Evolutionary conservation across 92 coral and sea anemone species (phyloP).

Genomic region (Pocillopora grandis): DNA sequence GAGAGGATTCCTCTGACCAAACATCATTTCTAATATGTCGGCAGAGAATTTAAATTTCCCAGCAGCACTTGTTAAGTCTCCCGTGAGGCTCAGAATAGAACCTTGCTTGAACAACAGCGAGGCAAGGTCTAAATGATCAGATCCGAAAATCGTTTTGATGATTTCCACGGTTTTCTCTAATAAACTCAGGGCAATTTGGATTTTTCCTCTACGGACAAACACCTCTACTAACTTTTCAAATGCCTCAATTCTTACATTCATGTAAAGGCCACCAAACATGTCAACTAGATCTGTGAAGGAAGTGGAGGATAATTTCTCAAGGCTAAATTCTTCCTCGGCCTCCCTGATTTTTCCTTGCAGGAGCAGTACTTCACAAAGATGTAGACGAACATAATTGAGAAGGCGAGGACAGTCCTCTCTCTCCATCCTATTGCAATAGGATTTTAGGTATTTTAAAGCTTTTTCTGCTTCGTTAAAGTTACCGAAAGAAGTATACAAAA

Average conservation of each 20-base stretch:
- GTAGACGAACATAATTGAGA: background rate
- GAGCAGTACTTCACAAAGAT: background rate
- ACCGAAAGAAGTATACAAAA: background rate
- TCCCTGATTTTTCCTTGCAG: background rate
- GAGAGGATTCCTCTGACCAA: conserved; percentile 1
- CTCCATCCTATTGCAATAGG: background rate
- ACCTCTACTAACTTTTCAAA: conserved; percentile 15
- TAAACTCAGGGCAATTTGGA: background rate
- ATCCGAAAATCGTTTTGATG: background rate
- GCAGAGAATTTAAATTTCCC: background rate
- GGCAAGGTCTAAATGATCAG: conserved; percentile 8
- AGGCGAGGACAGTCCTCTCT: background rate
- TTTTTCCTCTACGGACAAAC: background rate
- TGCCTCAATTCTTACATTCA: background rate
- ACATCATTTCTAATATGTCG: background rate
- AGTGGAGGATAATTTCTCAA: background rate
- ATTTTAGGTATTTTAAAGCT: background rate
- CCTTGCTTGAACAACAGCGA: conserved; percentile 7
- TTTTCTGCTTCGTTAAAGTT: conserved; percentile 2
- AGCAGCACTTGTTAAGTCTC: background rate
- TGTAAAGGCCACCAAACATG: background rate
- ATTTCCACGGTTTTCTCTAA: background rate
- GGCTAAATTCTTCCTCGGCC: background rate
- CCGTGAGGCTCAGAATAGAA: background rate
- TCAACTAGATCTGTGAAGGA: background rate